Percentiles rank a stretch among this genome's conserved stretches.
These are phyloP conservation scores for Pachliopta kotzebuea DNA, from an alignment of 2,888 invertebrate species.

Conservation along the genomic window DNA sequence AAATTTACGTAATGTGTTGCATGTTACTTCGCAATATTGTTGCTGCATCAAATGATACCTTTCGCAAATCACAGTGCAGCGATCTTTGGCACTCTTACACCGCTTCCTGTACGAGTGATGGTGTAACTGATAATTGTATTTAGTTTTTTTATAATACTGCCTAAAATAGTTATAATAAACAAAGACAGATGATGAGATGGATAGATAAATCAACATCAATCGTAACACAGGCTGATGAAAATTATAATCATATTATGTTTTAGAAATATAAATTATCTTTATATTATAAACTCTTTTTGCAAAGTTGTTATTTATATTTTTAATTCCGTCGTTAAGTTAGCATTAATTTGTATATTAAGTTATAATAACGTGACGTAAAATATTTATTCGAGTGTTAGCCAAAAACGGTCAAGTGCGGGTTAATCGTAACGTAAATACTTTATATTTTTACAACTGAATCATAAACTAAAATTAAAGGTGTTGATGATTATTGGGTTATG, in stretches of 20 bases:
- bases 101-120: not conserved
- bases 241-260: too few relatives aligned
- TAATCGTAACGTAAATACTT: not conserved
- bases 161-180: not conserved
- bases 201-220: not conserved
- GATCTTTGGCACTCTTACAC: not conserved
- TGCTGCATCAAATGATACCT: constrained; percentile 17
- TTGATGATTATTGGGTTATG: too few relatives aligned
- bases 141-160: not conserved
- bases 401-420: constrained; percentile 27
- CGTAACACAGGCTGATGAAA: too few relatives aligned
- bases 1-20: constrained; percentile 17
- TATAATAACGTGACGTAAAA: constrained; percentile 11
- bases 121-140: not conserved
- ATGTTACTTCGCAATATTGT: constrained; percentile 13
- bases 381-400: constrained; percentile 1
- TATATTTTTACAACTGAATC: too few relatives aligned
- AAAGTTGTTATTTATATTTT: too few relatives aligned
- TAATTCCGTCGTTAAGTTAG: not conserved
- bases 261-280: too few relatives aligned
- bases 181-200: not conserved
- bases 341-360: constrained; percentile 1
- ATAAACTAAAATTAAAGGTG: too few relatives aligned
- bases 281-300: too few relatives aligned
- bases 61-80: constrained; percentile 13